Percentiles rank a stretch among this genome's conserved stretches.
Evolutionary conservation across 2,888 invertebrate species (phyloP).

Genomic region (Blera fallax): DNA sequence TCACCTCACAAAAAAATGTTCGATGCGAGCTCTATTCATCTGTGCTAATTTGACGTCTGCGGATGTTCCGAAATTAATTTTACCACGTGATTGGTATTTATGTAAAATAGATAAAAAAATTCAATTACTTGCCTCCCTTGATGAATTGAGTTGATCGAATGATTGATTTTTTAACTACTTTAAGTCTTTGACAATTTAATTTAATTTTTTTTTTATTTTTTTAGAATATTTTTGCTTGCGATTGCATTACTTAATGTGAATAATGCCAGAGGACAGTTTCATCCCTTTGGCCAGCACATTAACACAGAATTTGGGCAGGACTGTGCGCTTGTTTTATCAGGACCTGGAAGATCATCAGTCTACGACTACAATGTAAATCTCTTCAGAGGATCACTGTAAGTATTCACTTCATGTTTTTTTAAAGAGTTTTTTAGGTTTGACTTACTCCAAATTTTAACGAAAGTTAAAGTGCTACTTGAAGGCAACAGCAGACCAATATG

Average conservation of each 20-base stretch:
- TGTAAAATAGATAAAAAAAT: not conserved
- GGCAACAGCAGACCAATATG: too few species aligned
- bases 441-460: too few species aligned
- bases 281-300: constrained; percentile 78
- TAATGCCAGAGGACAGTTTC: constrained; percentile 76
- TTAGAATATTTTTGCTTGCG: constrained; percentile 78
- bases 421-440: too few species aligned
- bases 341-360: constrained; percentile 90
- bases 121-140: not conserved
- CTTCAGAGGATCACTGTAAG: constrained; percentile 91
- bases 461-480: too few species aligned
- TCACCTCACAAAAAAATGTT: constrained; percentile 20
- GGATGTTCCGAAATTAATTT: not conserved
- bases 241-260: constrained; percentile 60
- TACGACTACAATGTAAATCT: constrained; percentile 94
- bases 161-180: not conserved
- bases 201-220: constrained; percentile 70
- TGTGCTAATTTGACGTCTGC: not conserved
- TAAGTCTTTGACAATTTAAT: not conserved
- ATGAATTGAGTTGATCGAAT: not conserved
- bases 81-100: not conserved
- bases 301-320: constrained; percentile 83
- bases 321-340: constrained; percentile 90
- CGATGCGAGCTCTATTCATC: not conserved
- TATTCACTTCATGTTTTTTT: constrained; percentile 76